Evolutionary conservation across 2,888 invertebrate species (phyloP), one percentile per base, ranked within the genome.

Genomic region (Lycophotia porphyrea): DNA sequence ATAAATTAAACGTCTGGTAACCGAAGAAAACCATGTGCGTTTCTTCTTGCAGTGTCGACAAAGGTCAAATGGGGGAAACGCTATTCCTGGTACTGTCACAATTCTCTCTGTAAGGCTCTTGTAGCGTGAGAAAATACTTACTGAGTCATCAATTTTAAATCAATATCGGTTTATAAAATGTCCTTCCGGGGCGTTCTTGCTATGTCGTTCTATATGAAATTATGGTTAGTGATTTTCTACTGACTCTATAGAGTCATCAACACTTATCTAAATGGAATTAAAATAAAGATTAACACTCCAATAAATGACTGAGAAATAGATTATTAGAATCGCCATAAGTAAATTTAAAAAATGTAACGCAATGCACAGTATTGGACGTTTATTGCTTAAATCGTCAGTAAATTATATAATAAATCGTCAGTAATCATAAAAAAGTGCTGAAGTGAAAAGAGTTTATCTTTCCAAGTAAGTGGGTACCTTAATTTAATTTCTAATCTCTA

Each of bases 1-100:
- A 79, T 74, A 83, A 80, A 73, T 69, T 49, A 47, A 74, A 58
- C 42, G 47, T 61, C 39, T 76, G 68, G 66, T 70, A 73, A 81
- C 68, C 21, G 66, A 80, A 73, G 67, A 65, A 69, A 70, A 70
- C 72, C 86, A 77, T 73, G 69, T 76, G 79, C 27, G 24, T 73
- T 79, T 72, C 63, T 69, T 76, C 69, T 61, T 36, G 61, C 63
- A 39, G 74, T 55, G 55, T 66, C 63, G 39, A 63, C 63, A 67
- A 42, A 81, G 63, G 58, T 74, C 75, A 72, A 74, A 73, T 74
- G 27, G 49, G 21, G 58, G 67, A 71, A 81, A 74, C 34, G n/a
- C 36, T 68, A 78, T 60, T 63, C 60, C 47, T 24, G 24, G 34
- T 36, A 64, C 27, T 21, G 65, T 65, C 76, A 55, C 49, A 65